Base-by-base conservation (phyloP, 2,888 invertebrate species). In the Hypolimnas misippus region DNA sequence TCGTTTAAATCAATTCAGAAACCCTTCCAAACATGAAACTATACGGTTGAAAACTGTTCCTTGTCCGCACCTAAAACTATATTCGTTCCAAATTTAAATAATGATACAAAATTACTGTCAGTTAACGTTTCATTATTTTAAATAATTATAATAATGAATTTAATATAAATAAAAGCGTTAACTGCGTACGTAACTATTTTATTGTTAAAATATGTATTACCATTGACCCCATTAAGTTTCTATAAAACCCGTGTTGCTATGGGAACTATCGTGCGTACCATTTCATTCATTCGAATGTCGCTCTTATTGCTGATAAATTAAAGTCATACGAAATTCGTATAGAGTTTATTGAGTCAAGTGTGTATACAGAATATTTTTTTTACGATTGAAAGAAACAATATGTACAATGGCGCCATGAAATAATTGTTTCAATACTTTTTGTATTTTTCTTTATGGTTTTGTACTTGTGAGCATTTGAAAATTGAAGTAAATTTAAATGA, bases 171-270 rank as follows among this genome's bases (percentile, higher is more conserved):
- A 21, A 17, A 19, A 44, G 21, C 12, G 12, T n/a, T 21, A 46
- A 46, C 44, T 46, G 21, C 21, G 21, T 12, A 19, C 29, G 29
- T 50, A n/a, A 25, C 12, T 1, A 42, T 54, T 55, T 57, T 62
- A 52, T 42, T 33, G 42, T 44, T 52, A 29, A 57, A 42, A 54
- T 46, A 55, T 62, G 52, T 53, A 38, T 21, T 56, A 59, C 42
- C 57, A 50, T 25, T 54, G 59, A 58, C 62, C 65, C 55, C 65
- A 51, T 51, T 58, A 46, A 62, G 51, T 31, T 31, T 21, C 21
- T 38, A 16, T 63, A 63, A 51, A 58, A 51, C n/a, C 8, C 16
- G 51, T 33, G 62, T 63, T 63, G 57, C 57, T 57, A 63, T 57
- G 62, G 53, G 53, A 57, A 54, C 53, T 25, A 38, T 3, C n/a